Evolutionary conservation across 2,888 invertebrate species (phyloP).

Genomic region (Epinotia ramella): DNA sequence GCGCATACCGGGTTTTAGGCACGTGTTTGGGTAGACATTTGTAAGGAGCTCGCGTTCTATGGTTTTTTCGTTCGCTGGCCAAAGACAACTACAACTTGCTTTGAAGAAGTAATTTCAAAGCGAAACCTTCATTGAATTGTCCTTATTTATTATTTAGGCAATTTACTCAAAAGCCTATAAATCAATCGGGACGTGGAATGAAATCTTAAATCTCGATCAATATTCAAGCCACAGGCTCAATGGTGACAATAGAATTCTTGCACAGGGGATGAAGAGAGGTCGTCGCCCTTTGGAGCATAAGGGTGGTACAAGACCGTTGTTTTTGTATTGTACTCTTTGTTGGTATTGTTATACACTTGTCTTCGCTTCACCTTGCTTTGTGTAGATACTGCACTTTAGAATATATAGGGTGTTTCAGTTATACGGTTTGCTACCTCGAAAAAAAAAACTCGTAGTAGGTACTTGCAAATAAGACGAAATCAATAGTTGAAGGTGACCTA

Average conservation of each 20-base stretch:
- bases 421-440: too few species aligned
- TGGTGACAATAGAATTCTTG: slow-evolving; percentile 52
- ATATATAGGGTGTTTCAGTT: slow-evolving; percentile 57
- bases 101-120: too few species aligned
- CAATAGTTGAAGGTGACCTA: too few species aligned
- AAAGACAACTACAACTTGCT: too few species aligned
- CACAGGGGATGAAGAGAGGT: slow-evolving; percentile 59
- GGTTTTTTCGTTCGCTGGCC: too few species aligned
- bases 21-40: too few species aligned
- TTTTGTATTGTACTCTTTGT: slow-evolving; percentile 68
- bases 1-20: too few species aligned
- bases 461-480: too few species aligned
- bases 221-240: slow-evolving; percentile 57
- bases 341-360: slow-evolving; percentile 76
- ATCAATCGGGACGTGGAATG: slow-evolving; percentile 46
- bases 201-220: slow-evolving; percentile 50
- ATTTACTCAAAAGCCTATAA: slow-evolving; percentile 12
- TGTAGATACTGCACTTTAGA: slow-evolving; percentile 58
- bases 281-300: slow-evolving; percentile 65
- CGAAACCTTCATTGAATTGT: slow-evolving; percentile 1
- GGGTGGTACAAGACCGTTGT: slow-evolving; percentile 65
- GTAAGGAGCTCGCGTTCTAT: too few species aligned
- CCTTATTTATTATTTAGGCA: not conserved
- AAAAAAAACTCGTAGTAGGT: too few species aligned
- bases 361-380: slow-evolving; percentile 65